These are phyloP conservation scores for Cygnus atratus DNA, from an alignment of 2,113 vertebrate genomes.

Conservation along the genomic window DNA sequence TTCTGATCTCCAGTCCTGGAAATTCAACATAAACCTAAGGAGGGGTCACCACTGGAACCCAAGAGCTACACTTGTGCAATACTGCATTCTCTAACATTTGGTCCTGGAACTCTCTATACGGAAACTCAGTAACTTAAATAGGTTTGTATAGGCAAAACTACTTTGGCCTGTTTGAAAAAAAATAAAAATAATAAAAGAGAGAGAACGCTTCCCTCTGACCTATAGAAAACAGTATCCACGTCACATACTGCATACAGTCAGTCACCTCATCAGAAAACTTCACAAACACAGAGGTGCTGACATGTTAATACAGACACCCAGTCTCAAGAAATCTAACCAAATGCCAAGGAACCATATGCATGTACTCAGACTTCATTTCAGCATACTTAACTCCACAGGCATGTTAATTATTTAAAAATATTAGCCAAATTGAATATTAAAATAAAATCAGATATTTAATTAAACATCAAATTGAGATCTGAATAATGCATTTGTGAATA, in stretches of 20 bases:
- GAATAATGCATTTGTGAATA: background rate
- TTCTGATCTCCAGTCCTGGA: background rate
- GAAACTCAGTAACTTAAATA: background rate
- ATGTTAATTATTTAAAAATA: background rate
- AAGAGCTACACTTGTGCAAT: background rate
- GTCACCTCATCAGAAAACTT: background rate
- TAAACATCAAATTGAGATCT: background rate
- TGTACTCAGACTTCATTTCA: background rate
- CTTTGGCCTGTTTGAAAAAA: background rate
- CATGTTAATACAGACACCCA: fast-evolving
- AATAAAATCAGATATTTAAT: background rate
- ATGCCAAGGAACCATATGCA: background rate
- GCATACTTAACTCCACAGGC: fast-evolving
- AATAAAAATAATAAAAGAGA: background rate
- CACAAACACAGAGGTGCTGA: background rate
- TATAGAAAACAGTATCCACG: background rate
- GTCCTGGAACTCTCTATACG: background rate
- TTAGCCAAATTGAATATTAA: background rate
- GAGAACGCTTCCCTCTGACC: background rate
- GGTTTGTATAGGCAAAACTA: background rate
- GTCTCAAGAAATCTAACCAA: background rate
- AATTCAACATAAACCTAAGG: background rate
- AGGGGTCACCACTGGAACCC: background rate
- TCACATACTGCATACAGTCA: background rate
- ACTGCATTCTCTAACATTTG: background rate